These are phyloP conservation scores for Spodoptera exigua DNA, from an alignment of 2,888 invertebrate genomes.

Conservation along the genomic window DNA sequence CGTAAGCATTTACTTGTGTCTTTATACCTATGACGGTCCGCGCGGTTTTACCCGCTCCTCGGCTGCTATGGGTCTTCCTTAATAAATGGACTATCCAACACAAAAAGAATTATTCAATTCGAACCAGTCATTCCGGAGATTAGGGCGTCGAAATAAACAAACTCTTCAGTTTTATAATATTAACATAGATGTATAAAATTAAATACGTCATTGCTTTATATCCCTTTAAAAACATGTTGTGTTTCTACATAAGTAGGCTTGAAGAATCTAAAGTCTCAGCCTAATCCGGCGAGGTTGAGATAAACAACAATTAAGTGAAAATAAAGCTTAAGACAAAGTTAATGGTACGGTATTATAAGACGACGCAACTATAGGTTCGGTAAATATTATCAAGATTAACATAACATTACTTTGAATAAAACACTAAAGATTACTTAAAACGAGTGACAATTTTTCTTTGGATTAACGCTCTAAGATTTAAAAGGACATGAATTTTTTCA, in stretches of 20 bases:
- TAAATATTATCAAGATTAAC: conserved; percentile 16
- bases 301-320: conserved; percentile 51
- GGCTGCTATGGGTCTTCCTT: no score
- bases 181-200: no score
- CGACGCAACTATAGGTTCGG: conserved; percentile 20
- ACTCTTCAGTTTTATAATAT: no score
- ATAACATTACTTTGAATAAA: conserved; percentile 1
- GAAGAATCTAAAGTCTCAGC: conserved; percentile 34
- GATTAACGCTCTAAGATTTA: not conserved
- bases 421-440: conserved; percentile 4
- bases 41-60: no score
- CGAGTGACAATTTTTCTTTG: not conserved
- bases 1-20: no score
- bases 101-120: no score
- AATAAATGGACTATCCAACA: no score
- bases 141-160: no score
- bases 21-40: no score
- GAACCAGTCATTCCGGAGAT: no score
- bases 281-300: conserved; percentile 41
- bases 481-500: no score
- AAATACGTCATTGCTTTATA: conserved; percentile 7
- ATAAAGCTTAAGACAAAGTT: conserved; percentile 42
- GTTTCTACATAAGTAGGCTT: conserved; percentile 25
- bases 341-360: conserved; percentile 34
- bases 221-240: conserved; percentile 31